Percentiles rank a stretch among this genome's conserved stretches.
Evolutionary conservation across 2,797 vertebrate species (phyloP).

Genomic region (Fratercula arctica): DNA sequence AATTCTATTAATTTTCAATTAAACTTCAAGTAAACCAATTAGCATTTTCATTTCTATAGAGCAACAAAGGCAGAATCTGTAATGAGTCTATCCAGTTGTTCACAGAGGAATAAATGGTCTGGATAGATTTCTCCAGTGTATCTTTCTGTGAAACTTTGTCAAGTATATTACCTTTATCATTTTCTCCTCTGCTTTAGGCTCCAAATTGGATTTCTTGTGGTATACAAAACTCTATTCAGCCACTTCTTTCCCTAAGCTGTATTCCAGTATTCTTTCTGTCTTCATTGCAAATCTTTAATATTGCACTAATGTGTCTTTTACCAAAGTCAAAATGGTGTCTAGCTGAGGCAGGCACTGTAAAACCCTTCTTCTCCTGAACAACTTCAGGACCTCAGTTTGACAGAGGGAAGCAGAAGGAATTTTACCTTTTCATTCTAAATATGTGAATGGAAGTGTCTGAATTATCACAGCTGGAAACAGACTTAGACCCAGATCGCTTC

Average conservation of each 20-base stretch:
- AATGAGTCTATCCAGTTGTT: constrained; percentile 52
- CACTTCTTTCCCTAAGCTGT: background rate
- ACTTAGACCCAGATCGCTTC: background rate
- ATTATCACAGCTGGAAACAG: background rate
- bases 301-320: background rate
- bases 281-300: background rate
- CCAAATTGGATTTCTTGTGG: no score
- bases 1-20: constrained; percentile 75
- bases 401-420: background rate
- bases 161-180: constrained; percentile 54
- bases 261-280: background rate
- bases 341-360: background rate
- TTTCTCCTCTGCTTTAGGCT: background rate
- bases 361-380: background rate
- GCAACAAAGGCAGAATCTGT: constrained; percentile 68
- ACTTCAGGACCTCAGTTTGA: background rate
- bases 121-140: constrained; percentile 35
- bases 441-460: background rate
- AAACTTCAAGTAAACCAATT: constrained; percentile 74
- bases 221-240: background rate
- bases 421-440: background rate
- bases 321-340: background rate
- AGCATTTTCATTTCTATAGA: constrained; percentile 70
- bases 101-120: constrained; percentile 62
- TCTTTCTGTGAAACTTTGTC: constrained; percentile 23